Conservation (phyloP, 2,113 vertebrate species). For the Stictonetta naevosa region DNA sequence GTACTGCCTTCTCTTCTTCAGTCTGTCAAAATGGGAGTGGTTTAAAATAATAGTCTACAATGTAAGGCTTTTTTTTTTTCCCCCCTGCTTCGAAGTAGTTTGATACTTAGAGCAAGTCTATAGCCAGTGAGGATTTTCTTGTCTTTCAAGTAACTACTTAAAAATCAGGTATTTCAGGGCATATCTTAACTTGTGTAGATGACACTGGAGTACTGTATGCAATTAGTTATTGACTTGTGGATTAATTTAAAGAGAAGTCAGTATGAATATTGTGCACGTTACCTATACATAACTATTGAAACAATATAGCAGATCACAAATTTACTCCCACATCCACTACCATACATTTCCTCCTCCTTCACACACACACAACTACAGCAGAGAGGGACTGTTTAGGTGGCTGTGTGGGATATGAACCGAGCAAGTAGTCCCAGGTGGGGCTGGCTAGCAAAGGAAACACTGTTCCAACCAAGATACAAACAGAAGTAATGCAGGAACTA, state of each 20-base stretch:
- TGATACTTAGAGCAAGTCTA: background rate
- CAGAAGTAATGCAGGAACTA: background rate
- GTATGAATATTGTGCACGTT: accelerated
- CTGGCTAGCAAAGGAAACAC: background rate
- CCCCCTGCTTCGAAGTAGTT: background rate
- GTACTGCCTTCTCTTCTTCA: background rate
- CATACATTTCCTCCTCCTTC: background rate
- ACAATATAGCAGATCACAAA: background rate
- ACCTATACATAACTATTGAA: accelerated
- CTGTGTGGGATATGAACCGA: background rate
- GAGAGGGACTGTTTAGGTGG: background rate
- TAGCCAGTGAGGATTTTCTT: background rate
- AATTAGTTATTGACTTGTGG: background rate
- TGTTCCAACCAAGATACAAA: background rate
- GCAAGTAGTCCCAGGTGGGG: background rate
- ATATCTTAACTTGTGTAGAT: background rate
- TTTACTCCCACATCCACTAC: background rate
- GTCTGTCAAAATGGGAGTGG: background rate
- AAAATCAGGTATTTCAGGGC: background rate
- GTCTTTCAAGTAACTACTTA: background rate
- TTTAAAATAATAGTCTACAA: background rate
- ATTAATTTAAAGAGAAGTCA: background rate
- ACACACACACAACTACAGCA: background rate
- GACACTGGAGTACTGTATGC: background rate
- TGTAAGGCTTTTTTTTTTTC: background rate